Conservation (phyloP, 2,797 vertebrate species). For the Notamacropus eugenii region DNA sequence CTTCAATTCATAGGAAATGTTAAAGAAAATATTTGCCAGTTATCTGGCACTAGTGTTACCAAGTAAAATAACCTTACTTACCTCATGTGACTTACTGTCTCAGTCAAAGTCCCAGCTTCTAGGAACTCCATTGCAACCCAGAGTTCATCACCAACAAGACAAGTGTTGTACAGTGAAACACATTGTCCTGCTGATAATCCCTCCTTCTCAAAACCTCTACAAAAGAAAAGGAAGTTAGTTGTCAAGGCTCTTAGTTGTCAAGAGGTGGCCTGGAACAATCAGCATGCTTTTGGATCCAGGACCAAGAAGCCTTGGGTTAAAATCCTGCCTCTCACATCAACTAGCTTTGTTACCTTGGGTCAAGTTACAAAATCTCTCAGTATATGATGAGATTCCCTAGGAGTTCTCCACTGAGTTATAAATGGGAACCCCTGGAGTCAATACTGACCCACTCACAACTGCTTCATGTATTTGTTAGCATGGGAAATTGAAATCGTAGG, state of each 20-base stretch:
- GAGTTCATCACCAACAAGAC: slow-evolving; percentile 91
- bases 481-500: neutral
- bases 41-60: no score
- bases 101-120: slow-evolving; percentile 93
- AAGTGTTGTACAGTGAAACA: slow-evolving; percentile 95
- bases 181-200: slow-evolving; percentile 94
- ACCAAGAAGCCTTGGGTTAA: neutral
- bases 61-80: slow-evolving; percentile 69
- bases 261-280: neutral
- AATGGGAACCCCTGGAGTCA: neutral
- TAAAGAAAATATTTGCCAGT: no score
- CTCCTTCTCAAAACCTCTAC: slow-evolving; percentile 93
- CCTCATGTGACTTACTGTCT: slow-evolving; percentile 92
- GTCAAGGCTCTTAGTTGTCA: slow-evolving; percentile 9
- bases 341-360: neutral
- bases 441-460: neutral
- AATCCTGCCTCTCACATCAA: neutral
- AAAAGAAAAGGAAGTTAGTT: slow-evolving; percentile 65
- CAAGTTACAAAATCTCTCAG: neutral
- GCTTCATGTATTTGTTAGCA: neutral
- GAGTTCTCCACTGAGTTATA: neutral
- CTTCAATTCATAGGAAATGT: no score
- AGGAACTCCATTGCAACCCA: slow-evolving; percentile 96
- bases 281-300: neutral
- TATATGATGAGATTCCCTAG: neutral